phyloP scores from a whole-genome alignment of 2,113 vertebrate species.

The Thomomys bottae region DNA sequence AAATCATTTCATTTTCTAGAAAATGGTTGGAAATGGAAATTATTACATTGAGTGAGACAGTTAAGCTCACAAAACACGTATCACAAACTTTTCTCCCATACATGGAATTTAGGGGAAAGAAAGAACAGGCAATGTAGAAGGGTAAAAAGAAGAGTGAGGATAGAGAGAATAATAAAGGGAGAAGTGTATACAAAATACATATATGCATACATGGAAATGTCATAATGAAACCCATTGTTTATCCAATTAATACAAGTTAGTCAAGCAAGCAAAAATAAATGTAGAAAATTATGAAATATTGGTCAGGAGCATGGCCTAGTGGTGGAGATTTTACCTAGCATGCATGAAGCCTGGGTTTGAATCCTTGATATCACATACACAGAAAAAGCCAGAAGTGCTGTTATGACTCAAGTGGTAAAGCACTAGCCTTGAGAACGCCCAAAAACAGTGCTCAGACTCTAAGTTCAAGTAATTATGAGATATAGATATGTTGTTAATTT shows the following conservation, averaged over 20 bases:
- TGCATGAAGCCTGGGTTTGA: too few species aligned
- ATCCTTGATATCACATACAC: too few species aligned
- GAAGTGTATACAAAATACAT: neutral
- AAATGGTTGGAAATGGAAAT: neutral
- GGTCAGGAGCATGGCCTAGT: too few species aligned
- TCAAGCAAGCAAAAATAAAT: neutral
- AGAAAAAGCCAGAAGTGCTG: too few species aligned
- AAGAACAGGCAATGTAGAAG: neutral
- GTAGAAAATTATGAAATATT: neutral
- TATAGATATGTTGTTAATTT: neutral
- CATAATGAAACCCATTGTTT: neutral
- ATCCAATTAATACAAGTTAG: neutral
- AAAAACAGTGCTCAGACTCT: too few species aligned
- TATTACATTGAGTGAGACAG: neutral
- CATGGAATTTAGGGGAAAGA: neutral
- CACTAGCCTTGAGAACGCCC: too few species aligned
- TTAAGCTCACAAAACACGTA: neutral
- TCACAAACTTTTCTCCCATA: too few species aligned
- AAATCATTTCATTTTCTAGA: neutral
- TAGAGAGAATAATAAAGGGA: neutral
- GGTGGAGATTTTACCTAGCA: too few species aligned
- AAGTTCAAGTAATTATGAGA: too few species aligned
- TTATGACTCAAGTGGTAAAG: too few species aligned
- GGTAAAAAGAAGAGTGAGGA: neutral
- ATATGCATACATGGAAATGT: neutral